A percentile compares a stretch with the other conserved stretches of the same genome.
These are phyloP conservation scores for Deroptyus accipitrinus DNA, from an alignment of 2,113 vertebrate genomes.

Conservation along the genomic window DNA sequence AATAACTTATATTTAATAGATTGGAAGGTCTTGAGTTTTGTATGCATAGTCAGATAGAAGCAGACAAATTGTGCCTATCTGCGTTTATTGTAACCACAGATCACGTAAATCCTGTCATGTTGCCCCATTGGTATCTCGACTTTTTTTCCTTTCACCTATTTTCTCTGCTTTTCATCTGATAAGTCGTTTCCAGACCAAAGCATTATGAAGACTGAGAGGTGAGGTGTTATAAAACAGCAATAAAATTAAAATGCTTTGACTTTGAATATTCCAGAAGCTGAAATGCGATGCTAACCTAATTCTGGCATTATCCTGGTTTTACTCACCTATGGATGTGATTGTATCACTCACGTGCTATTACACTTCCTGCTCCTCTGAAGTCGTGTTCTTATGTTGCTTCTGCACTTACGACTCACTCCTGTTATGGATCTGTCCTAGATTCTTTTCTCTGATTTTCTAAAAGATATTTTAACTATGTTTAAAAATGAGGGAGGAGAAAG, in stretches of 20 bases:
- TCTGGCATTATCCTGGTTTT: not conserved
- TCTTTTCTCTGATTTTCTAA: slow-evolving; percentile 22
- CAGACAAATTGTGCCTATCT: not conserved
- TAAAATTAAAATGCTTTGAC: not conserved
- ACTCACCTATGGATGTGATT: not conserved
- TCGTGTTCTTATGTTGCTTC: not conserved
- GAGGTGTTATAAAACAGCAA: not conserved
- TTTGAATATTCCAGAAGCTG: not conserved
- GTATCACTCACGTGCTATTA: not conserved
- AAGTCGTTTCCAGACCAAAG: not conserved
- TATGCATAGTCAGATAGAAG: not conserved
- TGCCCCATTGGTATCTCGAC: not conserved
- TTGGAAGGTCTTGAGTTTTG: not conserved
- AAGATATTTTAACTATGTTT: not conserved
- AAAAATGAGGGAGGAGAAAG: slow-evolving; percentile 28
- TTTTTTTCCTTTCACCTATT: not conserved
- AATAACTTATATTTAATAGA: not conserved
- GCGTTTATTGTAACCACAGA: not conserved
- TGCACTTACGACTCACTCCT: not conserved
- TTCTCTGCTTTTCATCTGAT: not conserved
- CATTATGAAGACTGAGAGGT: not conserved
- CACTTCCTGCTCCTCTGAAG: slow-evolving; percentile 24
- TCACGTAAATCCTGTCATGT: not conserved
- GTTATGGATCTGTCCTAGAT: slow-evolving; percentile 25
- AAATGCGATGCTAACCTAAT: not conserved